Conservation (phyloP, 2,888 invertebrate genomes). For the Pandemis corylana region DNA sequence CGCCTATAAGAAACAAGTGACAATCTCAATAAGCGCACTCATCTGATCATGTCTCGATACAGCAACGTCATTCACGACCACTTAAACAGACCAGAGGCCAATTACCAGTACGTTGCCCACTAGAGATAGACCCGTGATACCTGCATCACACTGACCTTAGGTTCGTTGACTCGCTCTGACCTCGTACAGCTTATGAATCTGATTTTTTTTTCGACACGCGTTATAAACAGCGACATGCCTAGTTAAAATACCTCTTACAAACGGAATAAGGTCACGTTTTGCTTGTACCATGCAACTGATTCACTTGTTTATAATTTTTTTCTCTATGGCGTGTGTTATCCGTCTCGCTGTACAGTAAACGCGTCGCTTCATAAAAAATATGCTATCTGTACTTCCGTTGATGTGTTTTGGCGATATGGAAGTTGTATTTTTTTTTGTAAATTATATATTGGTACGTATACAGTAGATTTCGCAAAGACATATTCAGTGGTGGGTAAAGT, state of each 20-base stretch:
- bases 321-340: neutral
- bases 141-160: slow-evolving; percentile 55
- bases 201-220: slow-evolving; percentile 32
- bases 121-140: slow-evolving; percentile 14
- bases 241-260: neutral
- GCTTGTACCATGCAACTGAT: neutral
- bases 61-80: slow-evolving; percentile 12
- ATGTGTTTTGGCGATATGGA: neutral
- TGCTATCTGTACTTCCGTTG: neutral
- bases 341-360: neutral
- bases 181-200: slow-evolving; percentile 47
- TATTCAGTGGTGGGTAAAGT: too few species aligned
- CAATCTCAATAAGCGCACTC: neutral
- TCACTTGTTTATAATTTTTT: neutral
- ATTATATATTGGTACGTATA: too few species aligned
- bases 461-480: too few species aligned
- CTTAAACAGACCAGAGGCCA: slow-evolving; percentile 32
- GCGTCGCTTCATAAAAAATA: neutral
- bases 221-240: slow-evolving; percentile 17
- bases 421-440: neutral
- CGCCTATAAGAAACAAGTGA: slow-evolving; percentile 1
- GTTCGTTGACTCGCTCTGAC: slow-evolving; percentile 55
- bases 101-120: slow-evolving; percentile 22
- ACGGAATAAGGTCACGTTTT: neutral
- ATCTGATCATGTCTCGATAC: slow-evolving; percentile 20